Evolutionary conservation across 1,140 invertebrate species (phyloP), one percentile per base, ranked within the genome.

Genomic region (Solenopsis invicta): DNA sequence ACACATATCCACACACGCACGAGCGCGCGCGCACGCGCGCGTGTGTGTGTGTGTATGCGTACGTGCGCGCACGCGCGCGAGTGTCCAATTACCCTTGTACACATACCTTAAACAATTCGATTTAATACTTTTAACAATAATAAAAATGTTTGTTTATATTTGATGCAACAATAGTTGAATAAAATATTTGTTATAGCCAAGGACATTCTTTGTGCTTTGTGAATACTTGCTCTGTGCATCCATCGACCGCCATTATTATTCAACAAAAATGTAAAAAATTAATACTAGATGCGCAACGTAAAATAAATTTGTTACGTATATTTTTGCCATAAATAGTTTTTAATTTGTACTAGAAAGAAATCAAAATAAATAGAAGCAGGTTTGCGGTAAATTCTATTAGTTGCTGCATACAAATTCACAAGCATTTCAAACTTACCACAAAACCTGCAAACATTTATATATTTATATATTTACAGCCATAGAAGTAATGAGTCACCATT

Each of bases 151-250:
- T 91, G 92, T 93, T 94, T 94, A 93, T 94, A 93, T 92, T 92
- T 93, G 92, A 94, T 94, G 90, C 88, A 74, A 91, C 89, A 91
- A 93, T 93, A 94, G 92, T 93, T 93, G 90, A 94, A 94, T 94
- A 94, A 93, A 94, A 92, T 93, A 89, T 94, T 94, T 94, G 93
- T 94, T 94, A 94, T 94, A 94, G 93, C 93, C 93, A 93, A 94
- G 87, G 92, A 93, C 66, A 67, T 86, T 92, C 80, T 94, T 92
- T 93, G 92, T 92, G 91, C 91, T 92, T 88, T 93, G 91, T 94
- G 91, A 93, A 93, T 93, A 93, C 90, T 91, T 82, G 80, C 80
- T 82, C 67, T 93, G 85, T 89, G 75, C 66, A 88, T 89, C 89
- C 89, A 90, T 74, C 71, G 74, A 75, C 41, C 69, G 24, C 16